phyloP scores from a whole-genome alignment of 2,113 vertebrate genomes.

The Bucco capensis region DNA sequence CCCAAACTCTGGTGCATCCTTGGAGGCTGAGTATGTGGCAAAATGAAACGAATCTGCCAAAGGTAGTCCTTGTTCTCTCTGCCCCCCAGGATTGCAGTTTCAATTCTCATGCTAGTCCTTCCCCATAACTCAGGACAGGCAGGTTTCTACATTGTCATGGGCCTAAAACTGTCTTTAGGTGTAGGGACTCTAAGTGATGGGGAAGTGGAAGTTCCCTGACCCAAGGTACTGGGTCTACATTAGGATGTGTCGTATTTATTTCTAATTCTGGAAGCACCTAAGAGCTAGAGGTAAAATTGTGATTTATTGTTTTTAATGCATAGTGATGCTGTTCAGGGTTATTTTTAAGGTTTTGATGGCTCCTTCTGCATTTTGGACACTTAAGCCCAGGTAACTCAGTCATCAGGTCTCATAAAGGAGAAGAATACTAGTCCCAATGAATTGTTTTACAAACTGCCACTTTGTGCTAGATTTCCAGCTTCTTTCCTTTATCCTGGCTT shows the following conservation, averaged over 20 bases:
- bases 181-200: neutral
- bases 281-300: neutral
- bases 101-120: neutral
- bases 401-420: neutral
- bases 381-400: constrained; percentile 7
- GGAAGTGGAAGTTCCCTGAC: neutral
- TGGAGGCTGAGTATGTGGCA: fast-evolving
- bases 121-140: neutral
- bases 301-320: neutral
- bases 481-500: neutral
- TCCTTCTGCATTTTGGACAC: neutral
- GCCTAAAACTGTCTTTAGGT: neutral
- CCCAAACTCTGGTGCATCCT: neutral
- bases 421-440: neutral
- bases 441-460: constrained; percentile 32
- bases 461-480: neutral
- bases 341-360: constrained; percentile 15
- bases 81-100: neutral
- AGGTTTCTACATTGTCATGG: neutral
- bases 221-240: neutral
- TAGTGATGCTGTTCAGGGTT: neutral
- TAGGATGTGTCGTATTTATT: neutral
- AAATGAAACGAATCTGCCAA: neutral
- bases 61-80: neutral
- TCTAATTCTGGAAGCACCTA: neutral